Base-by-base conservation (phyloP, 92 coral and sea anemone genomes). In the Parazoanthus darwini region DNA sequence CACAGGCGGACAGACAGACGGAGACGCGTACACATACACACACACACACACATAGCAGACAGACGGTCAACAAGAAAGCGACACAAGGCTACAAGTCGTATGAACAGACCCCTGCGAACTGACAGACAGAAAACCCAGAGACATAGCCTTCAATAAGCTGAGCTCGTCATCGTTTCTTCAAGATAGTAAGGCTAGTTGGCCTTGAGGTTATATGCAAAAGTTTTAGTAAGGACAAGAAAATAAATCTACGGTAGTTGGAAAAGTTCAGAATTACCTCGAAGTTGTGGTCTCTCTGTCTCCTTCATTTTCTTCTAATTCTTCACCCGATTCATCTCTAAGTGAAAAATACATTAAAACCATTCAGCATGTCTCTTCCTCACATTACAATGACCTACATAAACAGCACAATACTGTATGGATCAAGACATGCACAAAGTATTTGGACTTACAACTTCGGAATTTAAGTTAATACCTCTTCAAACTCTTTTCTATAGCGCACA, bases 221-320 rank as follows among this genome's bases (percentile, higher is more conserved):
- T 48, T 11, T 48, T 48, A 8, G 51, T 6, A 48, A 48, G 51
- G 51, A 48, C 51, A 48, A 4, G 11, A 48, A 48, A 48, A 48
- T 1, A 48, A 48, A 48, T 48, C 51, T 6, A 39, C 42, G 42
- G 42, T 39, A 48, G 11, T 6, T 48, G 7, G 38, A 72, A 22
- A 9, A 2, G 59, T 54, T 54, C 59, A 54, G 3, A 54, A 7
- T 54, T 54, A 54, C 59, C 59, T 54, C 59, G 18, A 54, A 54
- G 59, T 54, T 48, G 67, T 33, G 33, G 3, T 79, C 42, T 2
- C 51, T 50, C 67, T 50, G 9, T 29, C 67, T 4, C 67, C 83
- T 51, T 79, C 82, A 26, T 43, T 25, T 26, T 79, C 83, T 79
- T 65, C 39, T 50, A 79, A 79, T 65, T 79, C 83, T 29, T 51